Evolutionary conservation across 2,797 vertebrate species (phyloP).

Genomic region (Anabas testudineus): DNA sequence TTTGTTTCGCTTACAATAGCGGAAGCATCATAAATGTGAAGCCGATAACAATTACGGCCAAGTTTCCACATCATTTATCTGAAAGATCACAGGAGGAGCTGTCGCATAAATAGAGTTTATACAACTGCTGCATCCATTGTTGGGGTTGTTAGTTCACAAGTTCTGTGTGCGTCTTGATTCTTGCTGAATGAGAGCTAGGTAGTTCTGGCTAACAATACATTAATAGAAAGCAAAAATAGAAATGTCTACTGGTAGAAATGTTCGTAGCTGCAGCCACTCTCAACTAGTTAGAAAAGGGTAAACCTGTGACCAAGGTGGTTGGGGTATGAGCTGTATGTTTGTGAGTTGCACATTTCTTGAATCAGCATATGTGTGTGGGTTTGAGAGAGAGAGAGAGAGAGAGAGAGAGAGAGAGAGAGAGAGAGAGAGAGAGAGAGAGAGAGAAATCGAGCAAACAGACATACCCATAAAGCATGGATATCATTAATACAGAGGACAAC

Average conservation of each 20-base stretch:
- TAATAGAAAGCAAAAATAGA: slow-evolving; percentile 1
- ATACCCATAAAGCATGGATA: slow-evolving; percentile 29
- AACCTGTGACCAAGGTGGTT: neutral
- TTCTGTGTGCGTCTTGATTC: slow-evolving; percentile 14
- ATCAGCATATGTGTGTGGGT: neutral
- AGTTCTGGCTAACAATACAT: slow-evolving; percentile 2
- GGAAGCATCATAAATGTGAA: slow-evolving; percentile 39
- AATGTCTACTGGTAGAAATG: neutral
- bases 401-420: neutral
- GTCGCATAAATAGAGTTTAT: slow-evolving; percentile 12
- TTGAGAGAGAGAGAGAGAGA: neutral
- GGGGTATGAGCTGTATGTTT: too few species aligned
- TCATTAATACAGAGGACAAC: slow-evolving; percentile 34
- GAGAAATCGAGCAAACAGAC: slow-evolving; percentile 7
- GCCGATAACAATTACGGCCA: slow-evolving; percentile 18
- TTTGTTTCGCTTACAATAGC: slow-evolving; percentile 59
- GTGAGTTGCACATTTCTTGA: neutral
- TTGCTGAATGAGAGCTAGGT: neutral
- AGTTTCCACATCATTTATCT: slow-evolving; percentile 25
- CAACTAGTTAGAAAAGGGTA: neutral
- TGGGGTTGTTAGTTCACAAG: slow-evolving; percentile 6
- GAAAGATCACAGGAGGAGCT: slow-evolving; percentile 23
- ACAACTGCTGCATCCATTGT: slow-evolving; percentile 56
- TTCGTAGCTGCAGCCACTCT: neutral
- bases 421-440: neutral